These are phyloP conservation scores for Trachelus iudaicus DNA, from an alignment of 2,888 invertebrate genomes.

Conservation along the genomic window DNA sequence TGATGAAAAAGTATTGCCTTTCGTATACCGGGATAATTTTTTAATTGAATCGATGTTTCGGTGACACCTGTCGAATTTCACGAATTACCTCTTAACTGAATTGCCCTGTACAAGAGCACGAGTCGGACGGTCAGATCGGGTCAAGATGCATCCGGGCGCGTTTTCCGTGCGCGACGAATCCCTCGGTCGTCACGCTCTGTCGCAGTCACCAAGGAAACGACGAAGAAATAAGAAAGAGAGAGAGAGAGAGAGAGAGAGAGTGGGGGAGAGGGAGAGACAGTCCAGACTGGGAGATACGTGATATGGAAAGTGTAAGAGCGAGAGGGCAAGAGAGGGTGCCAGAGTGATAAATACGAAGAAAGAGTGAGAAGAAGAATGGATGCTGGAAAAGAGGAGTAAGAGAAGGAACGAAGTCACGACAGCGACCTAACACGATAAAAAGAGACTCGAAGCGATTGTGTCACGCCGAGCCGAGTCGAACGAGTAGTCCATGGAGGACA, in stretches of 20 bases:
- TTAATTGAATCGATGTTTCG: background rate
- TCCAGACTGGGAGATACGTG: background rate
- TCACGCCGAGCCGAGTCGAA: background rate
- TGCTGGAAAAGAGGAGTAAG: no score
- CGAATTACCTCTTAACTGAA: background rate
- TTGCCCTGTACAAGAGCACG: background rate
- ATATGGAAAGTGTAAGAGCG: background rate
- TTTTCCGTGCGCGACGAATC: background rate
- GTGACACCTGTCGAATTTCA: background rate
- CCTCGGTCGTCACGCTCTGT: background rate
- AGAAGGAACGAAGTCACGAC: background rate
- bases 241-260: no score
- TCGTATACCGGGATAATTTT: accelerated
- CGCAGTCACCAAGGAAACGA: background rate
- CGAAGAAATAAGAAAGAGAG: background rate
- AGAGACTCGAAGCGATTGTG: background rate
- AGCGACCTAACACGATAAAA: background rate
- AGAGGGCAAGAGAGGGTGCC: background rate
- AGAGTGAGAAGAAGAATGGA: background rate
- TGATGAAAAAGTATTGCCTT: background rate
- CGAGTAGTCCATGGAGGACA: background rate
- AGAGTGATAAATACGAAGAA: background rate
- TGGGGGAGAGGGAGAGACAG: background rate
- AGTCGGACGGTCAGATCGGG: background rate
- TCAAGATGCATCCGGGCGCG: background rate